Percentiles rank a stretch among this genome's conserved stretches.
These are phyloP conservation scores for Medauroidea extradentata DNA, from an alignment of 1,140 invertebrate species.

Conservation along the genomic window DNA sequence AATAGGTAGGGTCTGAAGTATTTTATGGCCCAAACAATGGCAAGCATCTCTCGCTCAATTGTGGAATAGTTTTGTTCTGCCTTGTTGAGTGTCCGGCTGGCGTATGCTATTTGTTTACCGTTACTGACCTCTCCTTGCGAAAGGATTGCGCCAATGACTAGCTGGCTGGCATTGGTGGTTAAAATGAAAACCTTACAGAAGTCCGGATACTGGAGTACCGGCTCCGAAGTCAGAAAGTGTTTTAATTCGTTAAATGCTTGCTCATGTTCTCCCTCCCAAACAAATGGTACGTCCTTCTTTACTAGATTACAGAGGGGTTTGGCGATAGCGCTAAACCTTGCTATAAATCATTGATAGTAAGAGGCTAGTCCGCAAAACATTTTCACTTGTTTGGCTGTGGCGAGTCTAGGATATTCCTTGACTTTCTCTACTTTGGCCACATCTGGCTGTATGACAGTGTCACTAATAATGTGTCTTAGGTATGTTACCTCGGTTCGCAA, in stretches of 20 bases:
- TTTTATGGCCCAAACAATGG: too few relatives aligned
- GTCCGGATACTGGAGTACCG: too few relatives aligned
- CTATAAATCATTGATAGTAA: conserved; percentile 27
- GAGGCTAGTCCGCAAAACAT: conserved; percentile 26
- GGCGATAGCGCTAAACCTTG: conserved; percentile 28
- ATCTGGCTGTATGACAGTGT: conserved; percentile 16
- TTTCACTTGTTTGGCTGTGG: conserved; percentile 27
- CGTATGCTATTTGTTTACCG: conserved; percentile 30
- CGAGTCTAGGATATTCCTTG: conserved; percentile 27
- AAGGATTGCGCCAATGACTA: conserved; percentile 25
- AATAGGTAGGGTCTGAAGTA: too few relatives aligned
- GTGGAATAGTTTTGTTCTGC: conserved; percentile 32
- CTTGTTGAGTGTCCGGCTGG: conserved; percentile 25
- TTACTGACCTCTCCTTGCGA: conserved; percentile 22
- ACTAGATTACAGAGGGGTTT: conserved; percentile 29
- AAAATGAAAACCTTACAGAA: conserved; percentile 30
- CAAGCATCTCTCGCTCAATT: conserved; percentile 41
- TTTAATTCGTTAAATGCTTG: conserved; percentile 11
- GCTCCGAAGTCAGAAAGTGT: conserved; percentile 28
- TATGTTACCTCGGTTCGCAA: conserved; percentile 15
- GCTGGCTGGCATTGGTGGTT: conserved; percentile 29
- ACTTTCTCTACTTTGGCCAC: conserved; percentile 27
- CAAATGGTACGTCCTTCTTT: conserved; percentile 24
- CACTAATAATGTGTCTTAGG: conserved; percentile 21
- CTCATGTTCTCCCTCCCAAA: too few relatives aligned